Base-by-base conservation (phyloP, 2,113 vertebrate species). In the Sinocyclocheilus anshuiensis region DNA sequence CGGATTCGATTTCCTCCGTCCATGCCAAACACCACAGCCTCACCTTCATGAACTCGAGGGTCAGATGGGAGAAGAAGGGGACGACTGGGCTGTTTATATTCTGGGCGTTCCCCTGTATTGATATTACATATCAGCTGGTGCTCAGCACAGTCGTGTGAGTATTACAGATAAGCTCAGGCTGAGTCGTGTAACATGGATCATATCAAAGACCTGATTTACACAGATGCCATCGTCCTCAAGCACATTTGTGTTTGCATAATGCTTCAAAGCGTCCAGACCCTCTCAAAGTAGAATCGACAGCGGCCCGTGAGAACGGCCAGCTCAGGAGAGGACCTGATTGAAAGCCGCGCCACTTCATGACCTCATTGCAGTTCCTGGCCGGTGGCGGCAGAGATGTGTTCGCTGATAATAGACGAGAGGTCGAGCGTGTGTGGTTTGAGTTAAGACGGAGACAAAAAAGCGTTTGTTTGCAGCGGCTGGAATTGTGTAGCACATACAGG, bases 1-100 rank as follows among this genome's bases (percentile, higher is more conserved):
- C 87, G 87, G 92, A 90, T 92, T 93, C 76, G 91, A 92, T 93
- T 94, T 94, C 93, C 90, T 88, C 53, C 67, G 1, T 33, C 36
- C 33, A 15, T 89, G 93, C 94, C 94, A 95, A 95, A 91, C 90
- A 92, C 92, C 91, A 94, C 93, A 94, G 53, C 75, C 91, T 92
- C 90, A 92, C 93, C 92, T 94, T 92, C 85, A 81, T 20, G 83
- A 85, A 88, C 45, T 88, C 84, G 63, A 86, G 89, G 91, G 92
- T 92, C 92, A 92, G 81, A 26, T 75, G n/a, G 81, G 45, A 45
- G 81, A 45, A 24, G 24, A 26, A 53, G 71, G 83, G 86, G 83
- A 79, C 36, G 24, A 72, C 3, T 53, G 86, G 59, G 84, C 69
- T 94, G 93, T 94, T 94, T 92, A 89, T 88, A 86, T 92, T 88